Base-by-base conservation (phyloP, 2,113 vertebrate genomes). In the Rhinogobius similis region DNA sequence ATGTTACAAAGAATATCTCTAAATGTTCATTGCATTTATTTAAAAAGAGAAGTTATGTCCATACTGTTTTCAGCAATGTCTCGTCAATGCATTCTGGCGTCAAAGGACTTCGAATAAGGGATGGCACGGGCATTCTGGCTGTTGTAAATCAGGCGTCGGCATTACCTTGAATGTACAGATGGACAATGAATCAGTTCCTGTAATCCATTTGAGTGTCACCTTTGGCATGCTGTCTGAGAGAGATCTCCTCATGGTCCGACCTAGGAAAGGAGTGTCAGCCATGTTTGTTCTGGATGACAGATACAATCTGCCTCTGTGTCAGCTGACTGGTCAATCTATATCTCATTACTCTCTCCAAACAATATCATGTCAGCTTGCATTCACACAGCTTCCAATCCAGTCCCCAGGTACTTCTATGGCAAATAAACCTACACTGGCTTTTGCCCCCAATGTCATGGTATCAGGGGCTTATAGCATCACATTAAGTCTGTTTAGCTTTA, bases 321-420 rank as follows among this genome's bases (percentile, higher is more conserved):
- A 85, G 82, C 62, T 85, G 82, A 86, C 53, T 50, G 86, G 76
- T 89, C 86, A 85, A 89, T 91, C 90, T 84, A 90, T 91, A 90
- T 86, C 81, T 88, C 80, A 89, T 90, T 89, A 84, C 77, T 82
- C 77, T 87, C 77, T 77, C 61, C 73, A 85, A 90, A 90, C 79
- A 87, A 74, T 79, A 76, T 85, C 59, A 67, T 86, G 67, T 76
- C 68, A 68, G 53, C 73, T 65, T 68, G 53, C 69, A 83, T 78
- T 82, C 65, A 67, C 65, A 48, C 48, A 77, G 44, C 29, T 63
- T 72, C 50, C 52, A 50, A 70, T 82, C 72, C 50, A 36, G 27
- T 66, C 62, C 48, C 24, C 65, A 68, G 76, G 24, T 65, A 24
- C 10, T 32, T 41, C 56, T 69, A 50, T 8, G 26, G 43, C 41